Evolutionary conservation across 1,140 invertebrate genomes (phyloP), one percentile per base, ranked within the genome.

Genomic region (Lethocerus indicus): DNA sequence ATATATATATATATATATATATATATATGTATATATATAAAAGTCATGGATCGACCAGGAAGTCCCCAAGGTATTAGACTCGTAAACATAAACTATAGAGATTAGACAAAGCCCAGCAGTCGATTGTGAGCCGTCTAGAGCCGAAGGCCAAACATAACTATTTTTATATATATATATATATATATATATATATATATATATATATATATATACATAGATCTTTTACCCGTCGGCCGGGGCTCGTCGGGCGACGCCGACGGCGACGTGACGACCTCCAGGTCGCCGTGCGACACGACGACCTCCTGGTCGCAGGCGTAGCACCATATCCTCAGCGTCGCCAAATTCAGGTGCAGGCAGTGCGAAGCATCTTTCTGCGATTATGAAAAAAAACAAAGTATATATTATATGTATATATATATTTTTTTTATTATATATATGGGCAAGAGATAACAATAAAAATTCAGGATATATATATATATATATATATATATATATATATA

Each of bases 341-440:
- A 63, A 63, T 90, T 90, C 71, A 91, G 78, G 55, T 87, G 83
- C 48, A 88, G 68, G 55, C 76, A 79, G 63, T 93, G 88, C 16
- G 64, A 63, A n/a, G 74, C 71, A 52, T 72, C 71, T 54, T 76
- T 73, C 69, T 79, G 60, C 12, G 70, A 70, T 26, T 47, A 62
- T 58, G 47, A 41, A 36, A 35, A 12, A 53, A 53, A n/a, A n/a
- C n/a, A n/a, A n/a, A n/a, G n/a, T n/a, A n/a, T n/a, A n/a, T n/a
- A n/a, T n/a, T n/a, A n/a, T 46, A 7, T 39, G 28, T 13, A 36
- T 3, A 14, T 4, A 37, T 48, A 50, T 6, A 21, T 28, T 36
- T 23, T 44, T 40, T 12, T 25, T 50, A 12, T 43, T 40, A 13
- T 20, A 13, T 24, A n/a, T n/a, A n/a, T n/a, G n/a, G n/a, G n/a